Base-by-base conservation (phyloP, 2,113 vertebrate genomes). In the Todiramphus saurophagus region DNA sequence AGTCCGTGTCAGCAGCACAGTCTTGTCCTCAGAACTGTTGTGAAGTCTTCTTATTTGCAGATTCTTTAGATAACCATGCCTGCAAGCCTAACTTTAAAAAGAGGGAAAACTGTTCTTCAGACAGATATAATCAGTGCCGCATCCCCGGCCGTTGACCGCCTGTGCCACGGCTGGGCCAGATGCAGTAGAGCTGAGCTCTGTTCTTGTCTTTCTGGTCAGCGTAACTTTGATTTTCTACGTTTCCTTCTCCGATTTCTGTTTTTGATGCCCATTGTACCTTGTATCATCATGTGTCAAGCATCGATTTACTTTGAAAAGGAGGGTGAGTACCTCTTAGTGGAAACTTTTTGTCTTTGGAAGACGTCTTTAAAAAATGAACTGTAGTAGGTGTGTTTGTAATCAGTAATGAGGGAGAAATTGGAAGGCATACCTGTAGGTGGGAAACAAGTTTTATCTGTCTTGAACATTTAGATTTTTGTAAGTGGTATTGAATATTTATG, bases 11-110 rank as follows among this genome's bases (percentile, higher is more conserved):
- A 81, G 70, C 90, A 83, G 63, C 68, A 76, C 64, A 85, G 72
- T 81, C 68, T 93, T 6, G 1, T 92, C 78, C 37, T 81, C 94
- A 92, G 69, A 94, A 95, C 74, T 96, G 55, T 75, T 93, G 70
- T 66, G 19, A 97, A 87, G 60, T 87, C 91, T 70, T 94, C 83
- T 95, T 83, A 80, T 93, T 97, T 84, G 33, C 76, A 96, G 95
- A 94, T 94, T 93, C 76, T 89, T 96, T 97, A 78, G 48, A 77
- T 93, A 94, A 67, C 87, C 39, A 44, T 66, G 64, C 93, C 93
- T 96, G 84, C 83, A 92, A 90, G 51, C 63, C 16, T 60, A 68
- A 85, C 69, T 76, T 80, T 18, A 58, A 89, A 53, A 75, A 90
- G 39, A 0, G 9, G n/a, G 56, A 77, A 85, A 50, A 70, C 77